Base-by-base conservation (phyloP, 2,797 vertebrate species). In the Phrynocephalus forsythii region DNA sequence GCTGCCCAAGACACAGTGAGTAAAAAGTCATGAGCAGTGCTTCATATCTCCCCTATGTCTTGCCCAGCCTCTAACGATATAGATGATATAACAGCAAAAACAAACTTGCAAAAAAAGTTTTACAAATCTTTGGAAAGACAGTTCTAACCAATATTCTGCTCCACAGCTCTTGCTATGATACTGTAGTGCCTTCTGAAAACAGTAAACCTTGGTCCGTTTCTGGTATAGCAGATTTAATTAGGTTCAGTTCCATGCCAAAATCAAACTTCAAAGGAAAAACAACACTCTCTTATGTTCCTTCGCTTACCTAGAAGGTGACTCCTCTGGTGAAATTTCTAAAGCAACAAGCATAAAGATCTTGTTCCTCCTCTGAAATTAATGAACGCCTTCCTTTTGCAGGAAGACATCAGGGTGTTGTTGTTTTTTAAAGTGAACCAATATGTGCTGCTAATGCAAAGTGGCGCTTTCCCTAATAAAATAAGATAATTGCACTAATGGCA, bases 401-500 rank as follows among this genome's bases (percentile, higher is more conserved):
- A 93, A 93, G 93, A 89, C 90, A 94, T 94, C 90, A 93, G 94
- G 94, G 91, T 87, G 92, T 95, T 96, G 76, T 93, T 91, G 18
- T 63, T 63, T 13, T 63, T 63, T 63, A 93, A 88, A 95, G 92
- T 91, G 90, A 94, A 87, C 90, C 91, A 87, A 94, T 94, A 91
- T 89, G 87, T 85, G 88, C 75, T 94, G 88, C 75, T 94, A 94
- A 94, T 93, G 93, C 88, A 92, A 95, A 95, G 93, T 92, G 94
- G 84, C 90, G 88, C 94, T 94, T 94, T 93, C 83, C 3, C 86
- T 92, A 95, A 95, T 94, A 93, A 96, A 95, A 94, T 96, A 94
- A 95, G 93, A 93, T 95, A 94, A 96, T 95, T 95, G 93, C 92
- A 89, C 92, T 95, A 96, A 96, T 95, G 93, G 94, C 93, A 91